Conservation (phyloP, 2,113 vertebrate genomes). For the Phoxinus phoxinus region DNA sequence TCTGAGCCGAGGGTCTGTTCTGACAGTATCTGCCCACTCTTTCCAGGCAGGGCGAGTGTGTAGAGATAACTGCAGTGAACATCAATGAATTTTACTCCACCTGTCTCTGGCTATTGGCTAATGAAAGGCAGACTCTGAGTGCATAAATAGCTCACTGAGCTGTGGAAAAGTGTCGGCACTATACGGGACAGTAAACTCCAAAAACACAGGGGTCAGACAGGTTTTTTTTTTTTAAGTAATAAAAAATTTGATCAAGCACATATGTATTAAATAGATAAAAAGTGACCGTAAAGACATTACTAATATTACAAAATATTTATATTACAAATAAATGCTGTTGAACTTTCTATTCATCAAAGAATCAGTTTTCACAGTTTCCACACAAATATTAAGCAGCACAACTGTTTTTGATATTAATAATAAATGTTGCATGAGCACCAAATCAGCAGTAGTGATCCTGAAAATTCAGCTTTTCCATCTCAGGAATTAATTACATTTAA, state of each 20-base stretch:
- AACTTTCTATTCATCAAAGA: not conserved
- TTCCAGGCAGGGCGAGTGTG: constrained; percentile 14
- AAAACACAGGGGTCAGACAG: not conserved
- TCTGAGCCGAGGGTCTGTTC: constrained; percentile 26
- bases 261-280: too few species aligned
- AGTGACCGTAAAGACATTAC: too few species aligned
- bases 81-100: constrained; percentile 17
- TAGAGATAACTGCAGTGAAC: constrained; percentile 28
- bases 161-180: not conserved
- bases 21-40: constrained; percentile 33
- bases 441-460: not conserved
- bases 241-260: too few species aligned
- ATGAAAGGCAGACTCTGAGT: not conserved
- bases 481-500: not conserved
- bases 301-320: too few species aligned
- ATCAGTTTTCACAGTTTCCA: not conserved
- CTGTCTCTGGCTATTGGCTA: not conserved
- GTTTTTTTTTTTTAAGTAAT: too few species aligned
- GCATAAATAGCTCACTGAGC: not conserved
- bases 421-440: not conserved
- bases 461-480: not conserved
- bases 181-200: not conserved
- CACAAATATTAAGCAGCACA: not conserved
- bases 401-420: not conserved
- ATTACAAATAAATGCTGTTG: not conserved